Evolutionary conservation across 2,888 invertebrate species (phyloP), one percentile per base, ranked within the genome.

Genomic region (Mycalesis mineus): DNA sequence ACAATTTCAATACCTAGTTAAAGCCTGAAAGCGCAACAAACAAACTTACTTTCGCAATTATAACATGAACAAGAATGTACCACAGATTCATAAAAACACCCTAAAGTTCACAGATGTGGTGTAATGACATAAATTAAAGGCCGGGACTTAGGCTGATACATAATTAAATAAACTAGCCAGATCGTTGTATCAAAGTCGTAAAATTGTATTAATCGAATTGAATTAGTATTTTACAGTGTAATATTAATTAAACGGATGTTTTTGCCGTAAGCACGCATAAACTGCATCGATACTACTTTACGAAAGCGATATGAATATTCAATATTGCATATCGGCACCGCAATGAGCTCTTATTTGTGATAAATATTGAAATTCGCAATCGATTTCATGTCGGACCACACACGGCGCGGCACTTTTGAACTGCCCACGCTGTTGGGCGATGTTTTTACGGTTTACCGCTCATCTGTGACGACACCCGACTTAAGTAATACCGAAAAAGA

Each of bases 291-390:
- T 17, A 37, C 37, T 36, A 58, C 36, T 48, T 65, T 63, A 57
- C 57, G 44, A 60, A 55, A 59, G 40, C 31, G 28, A 51, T 59
- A 67, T 67, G 66, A 65, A 74, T 74, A 78, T 76, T 71, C 65
- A 73, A 71, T 69, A 72, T 67, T 77, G 73, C 73, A 71, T 77
- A 75, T 76, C 69, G 72, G 68, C 62, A 63, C 64, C 58, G 71
- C 73, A 74, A 77, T 73, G 75, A 74, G 73, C 69, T 67, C 72
- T 73, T 72, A 75, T 78, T 78, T 78, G 76, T 77, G 79, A 80
- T 85, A 84, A 85, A 82, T 78, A 84, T 84, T 82, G 73, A 77
- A 77, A 78, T 81, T 75, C 66, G 73, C 73, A 65, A 70, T 71
- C 74, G 70, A 73, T 74, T 72, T 71, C 71, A 73, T 71, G 55